Percentiles rank a stretch among this genome's conserved stretches.
Conservation (phyloP, 23 tunicate genomes). For the Ciona savignyi region DNA sequence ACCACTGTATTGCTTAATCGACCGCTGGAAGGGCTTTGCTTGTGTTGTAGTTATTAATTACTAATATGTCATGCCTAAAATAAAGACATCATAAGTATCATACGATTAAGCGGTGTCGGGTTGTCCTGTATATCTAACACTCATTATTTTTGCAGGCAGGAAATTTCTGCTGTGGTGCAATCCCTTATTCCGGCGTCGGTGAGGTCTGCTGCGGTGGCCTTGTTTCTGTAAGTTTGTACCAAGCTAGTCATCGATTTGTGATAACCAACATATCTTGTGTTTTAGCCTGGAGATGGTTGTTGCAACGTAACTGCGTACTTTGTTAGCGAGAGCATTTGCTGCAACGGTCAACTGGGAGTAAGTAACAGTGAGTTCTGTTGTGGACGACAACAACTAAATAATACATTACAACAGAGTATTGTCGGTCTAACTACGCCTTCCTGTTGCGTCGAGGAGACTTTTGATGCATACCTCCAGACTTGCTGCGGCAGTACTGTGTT, state of each 20-base stretch:
- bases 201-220: neutral
- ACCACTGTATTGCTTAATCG: no score
- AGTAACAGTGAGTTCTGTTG: no score
- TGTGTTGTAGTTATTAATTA: no score
- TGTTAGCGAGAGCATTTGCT: neutral
- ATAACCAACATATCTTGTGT: neutral
- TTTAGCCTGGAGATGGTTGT: neutral
- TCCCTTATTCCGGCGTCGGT: neutral
- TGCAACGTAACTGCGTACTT: neutral
- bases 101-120: no score
- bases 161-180: neutral
- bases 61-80: no score
- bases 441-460: conserved; percentile 27
- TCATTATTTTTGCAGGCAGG: neutral
- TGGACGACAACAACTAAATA: no score
- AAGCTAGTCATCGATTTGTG: neutral
- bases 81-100: no score
- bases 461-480: conserved; percentile 21
- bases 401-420: no score
- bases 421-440: no score
- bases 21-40: no score
- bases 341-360: neutral
- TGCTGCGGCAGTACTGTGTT: conserved; percentile 25
- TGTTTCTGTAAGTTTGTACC: neutral
- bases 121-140: no score